A percentile compares a stretch with the other conserved stretches of the same genome.
These are phyloP conservation scores for Aplidium turbinatum DNA, from an alignment of 23 tunicate genomes.

Conservation along the genomic window DNA sequence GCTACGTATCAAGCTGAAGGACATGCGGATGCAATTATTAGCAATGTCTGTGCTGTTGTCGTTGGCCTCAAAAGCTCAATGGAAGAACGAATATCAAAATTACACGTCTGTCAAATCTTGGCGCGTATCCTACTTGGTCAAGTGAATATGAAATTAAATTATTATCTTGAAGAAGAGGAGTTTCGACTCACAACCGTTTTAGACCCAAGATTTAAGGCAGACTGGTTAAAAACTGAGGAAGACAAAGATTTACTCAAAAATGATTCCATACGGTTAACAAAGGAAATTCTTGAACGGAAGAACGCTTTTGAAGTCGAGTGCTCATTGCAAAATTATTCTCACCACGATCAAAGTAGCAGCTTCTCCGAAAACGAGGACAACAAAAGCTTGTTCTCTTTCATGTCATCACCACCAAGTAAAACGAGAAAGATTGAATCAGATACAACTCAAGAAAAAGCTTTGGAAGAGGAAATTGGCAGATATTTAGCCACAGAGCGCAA, in stretches of 20 bases:
- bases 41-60: constrained; percentile 14
- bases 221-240: too few relatives aligned
- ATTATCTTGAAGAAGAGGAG: not conserved
- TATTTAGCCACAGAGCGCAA: constrained; percentile 39
- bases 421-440: not conserved
- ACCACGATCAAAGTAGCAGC: too few relatives aligned
- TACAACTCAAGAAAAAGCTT: not conserved
- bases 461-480: constrained; percentile 21
- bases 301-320: too few relatives aligned
- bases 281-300: too few relatives aligned
- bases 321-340: too few relatives aligned
- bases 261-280: too few relatives aligned
- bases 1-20: constrained; percentile 17
- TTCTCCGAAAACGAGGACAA: not conserved
- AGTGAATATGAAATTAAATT: not conserved
- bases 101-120: not conserved
- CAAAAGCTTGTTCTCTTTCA: not conserved
- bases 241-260: too few relatives aligned
- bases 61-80: constrained; percentile 1
- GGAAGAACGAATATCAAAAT: not conserved
- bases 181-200: not conserved
- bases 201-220: too few relatives aligned
- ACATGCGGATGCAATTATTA: not conserved
- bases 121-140: not conserved
- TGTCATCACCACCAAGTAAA: not conserved